Evolutionary conservation across 2,113 vertebrate species (phyloP), one percentile per base, ranked within the genome.

Genomic region (Cathartes aura): DNA sequence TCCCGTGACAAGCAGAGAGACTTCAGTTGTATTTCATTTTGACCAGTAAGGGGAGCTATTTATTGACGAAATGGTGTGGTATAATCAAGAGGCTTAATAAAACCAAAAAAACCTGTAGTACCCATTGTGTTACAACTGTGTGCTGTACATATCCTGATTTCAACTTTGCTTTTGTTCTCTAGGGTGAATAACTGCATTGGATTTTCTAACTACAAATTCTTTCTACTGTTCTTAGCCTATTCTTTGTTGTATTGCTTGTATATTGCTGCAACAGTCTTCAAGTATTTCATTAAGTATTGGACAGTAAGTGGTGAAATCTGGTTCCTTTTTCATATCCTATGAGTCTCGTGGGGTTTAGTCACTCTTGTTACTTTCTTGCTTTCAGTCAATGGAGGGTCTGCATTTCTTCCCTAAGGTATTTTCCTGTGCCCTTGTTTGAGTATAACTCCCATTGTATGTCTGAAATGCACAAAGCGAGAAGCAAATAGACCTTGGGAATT

Each of bases 151-250:
- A 53, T 91, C 56, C 93, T 95, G 83, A 97, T 87, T 96, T 62
- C 85, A 93, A 78, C 89, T 97, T 90, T 42, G 92, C 87, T 98
- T 97, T 97, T 94, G 94, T 97, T 95, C 90, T 96, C 93, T 84
- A 99, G 99, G 99, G 99, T 99, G 90, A 99, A 99, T 98, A 99
- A 99, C 98, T 99, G 99, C 96, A 99, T 99, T 95, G 99, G 99
- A 89, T 99, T 99, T 98, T 99, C 99, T 96, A 99, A 99, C 99
- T 99, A 99, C 98, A 99, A 99, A 98, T 99, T 99, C 97, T 99
- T 99, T 96, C 99, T 99, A 66, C 99, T 99, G 53, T 99, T 99
- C 97, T 98, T 99, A 95, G 99, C 99, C 75, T 99, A 99, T 98
- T 99, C 99, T 83, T 98, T 99, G 98, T 78, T 99, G 87, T 99